These are phyloP conservation scores for Luidia sarsii DNA, from an alignment of 53 echinoderm and acorn worm species.

Conservation along the genomic window DNA sequence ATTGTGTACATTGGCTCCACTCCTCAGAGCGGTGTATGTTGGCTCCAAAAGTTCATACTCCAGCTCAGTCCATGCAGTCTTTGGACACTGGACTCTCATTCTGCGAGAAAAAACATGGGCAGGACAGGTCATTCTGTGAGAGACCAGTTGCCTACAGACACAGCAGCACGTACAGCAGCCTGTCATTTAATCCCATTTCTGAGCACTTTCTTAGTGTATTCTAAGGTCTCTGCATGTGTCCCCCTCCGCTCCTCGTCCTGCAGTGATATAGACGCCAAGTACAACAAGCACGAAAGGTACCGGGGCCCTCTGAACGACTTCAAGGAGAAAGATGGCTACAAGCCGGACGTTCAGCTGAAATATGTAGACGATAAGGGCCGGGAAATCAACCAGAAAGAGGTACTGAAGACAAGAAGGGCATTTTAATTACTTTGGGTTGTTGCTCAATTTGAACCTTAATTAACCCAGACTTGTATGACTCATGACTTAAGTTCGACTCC, in stretches of 20 bases:
- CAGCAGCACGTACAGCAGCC: background rate
- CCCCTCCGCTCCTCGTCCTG: too few relatives aligned
- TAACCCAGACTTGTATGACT: too few relatives aligned
- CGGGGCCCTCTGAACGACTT: slow-evolving; percentile 87
- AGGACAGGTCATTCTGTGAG: background rate
- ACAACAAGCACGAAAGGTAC: slow-evolving; percentile 91
- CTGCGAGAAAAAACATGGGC: background rate
- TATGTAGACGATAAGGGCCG: slow-evolving; percentile 90
- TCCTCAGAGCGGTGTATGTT: too few relatives aligned
- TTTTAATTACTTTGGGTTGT: too few relatives aligned
- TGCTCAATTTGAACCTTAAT: too few relatives aligned
- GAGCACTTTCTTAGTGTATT: background rate
- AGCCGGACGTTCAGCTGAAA: slow-evolving; percentile 81
- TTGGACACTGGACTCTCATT: too few relatives aligned
- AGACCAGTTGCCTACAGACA: background rate
- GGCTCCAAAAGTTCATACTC: too few relatives aligned
- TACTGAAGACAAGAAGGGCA: slow-evolving; percentile 13
- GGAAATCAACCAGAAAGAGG: slow-evolving; percentile 94
- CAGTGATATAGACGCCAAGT: slow-evolving; percentile 97
- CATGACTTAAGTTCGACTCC: too few relatives aligned
- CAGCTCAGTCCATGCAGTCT: too few relatives aligned
- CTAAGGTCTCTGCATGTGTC: too few relatives aligned
- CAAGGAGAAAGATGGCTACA: slow-evolving; percentile 86
- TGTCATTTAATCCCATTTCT: background rate
- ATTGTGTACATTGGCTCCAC: too few relatives aligned